Conservation (phyloP, 2,888 invertebrate genomes). For the Amitus sp. region DNA sequence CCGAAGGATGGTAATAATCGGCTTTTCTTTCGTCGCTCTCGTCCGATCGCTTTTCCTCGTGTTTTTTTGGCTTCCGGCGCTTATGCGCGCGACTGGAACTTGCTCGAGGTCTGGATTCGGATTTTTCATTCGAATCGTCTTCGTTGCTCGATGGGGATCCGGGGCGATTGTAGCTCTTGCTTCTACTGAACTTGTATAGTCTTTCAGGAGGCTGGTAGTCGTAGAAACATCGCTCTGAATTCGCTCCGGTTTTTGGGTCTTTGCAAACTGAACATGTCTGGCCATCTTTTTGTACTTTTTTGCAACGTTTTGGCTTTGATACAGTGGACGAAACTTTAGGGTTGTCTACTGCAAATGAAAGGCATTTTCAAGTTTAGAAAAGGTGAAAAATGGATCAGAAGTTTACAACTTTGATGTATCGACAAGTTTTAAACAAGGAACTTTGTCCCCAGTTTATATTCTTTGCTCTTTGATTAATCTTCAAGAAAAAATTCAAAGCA, state of each 20-base stretch:
- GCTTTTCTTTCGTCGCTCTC: conserved; percentile 30
- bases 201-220: conserved; percentile 66
- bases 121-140: conserved; percentile 27
- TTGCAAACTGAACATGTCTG: conserved; percentile 70
- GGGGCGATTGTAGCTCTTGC: conserved; percentile 54
- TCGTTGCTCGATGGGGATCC: conserved; percentile 12
- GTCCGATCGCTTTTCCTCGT: conserved; percentile 7
- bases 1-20: conserved; percentile 21
- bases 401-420: too few relatives aligned
- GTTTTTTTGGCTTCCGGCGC: conserved; percentile 18
- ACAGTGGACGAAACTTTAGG: conserved; percentile 1
- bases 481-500: too few relatives aligned
- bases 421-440: too few relatives aligned
- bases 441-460: too few relatives aligned
- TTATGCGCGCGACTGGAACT: conserved; percentile 24
- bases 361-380: background rate
- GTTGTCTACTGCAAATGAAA: background rate
- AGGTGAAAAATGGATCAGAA: background rate
- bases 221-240: conserved; percentile 71
- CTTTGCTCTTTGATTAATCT: too few relatives aligned
- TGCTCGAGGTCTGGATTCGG: conserved; percentile 29
- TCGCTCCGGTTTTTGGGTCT: conserved; percentile 68
- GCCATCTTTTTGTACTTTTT: conserved; percentile 55
- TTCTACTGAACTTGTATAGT: conserved; percentile 54
- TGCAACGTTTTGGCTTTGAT: conserved; percentile 38